Percentiles rank a stretch among this genome's conserved stretches.
Conservation (phyloP, 2,797 vertebrate genomes). For the Antrozous pallidus region DNA sequence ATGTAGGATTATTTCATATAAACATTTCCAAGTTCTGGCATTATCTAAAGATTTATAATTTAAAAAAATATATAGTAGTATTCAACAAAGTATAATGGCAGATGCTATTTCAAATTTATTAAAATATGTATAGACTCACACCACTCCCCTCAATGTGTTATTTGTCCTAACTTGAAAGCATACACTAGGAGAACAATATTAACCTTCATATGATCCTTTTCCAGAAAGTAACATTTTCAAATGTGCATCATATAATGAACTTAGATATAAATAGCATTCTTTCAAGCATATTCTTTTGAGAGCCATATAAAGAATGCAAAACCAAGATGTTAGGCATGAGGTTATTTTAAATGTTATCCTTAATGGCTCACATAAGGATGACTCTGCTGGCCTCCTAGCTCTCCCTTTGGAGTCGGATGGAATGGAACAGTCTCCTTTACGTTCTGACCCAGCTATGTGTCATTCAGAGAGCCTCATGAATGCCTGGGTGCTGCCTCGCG, state of each 20-base stretch:
- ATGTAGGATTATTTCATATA: slow-evolving; percentile 9
- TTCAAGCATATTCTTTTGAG: slow-evolving; percentile 29
- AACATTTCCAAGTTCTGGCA: slow-evolving; percentile 12
- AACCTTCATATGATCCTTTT: not conserved
- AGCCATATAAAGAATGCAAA: not conserved
- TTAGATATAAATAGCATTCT: not conserved
- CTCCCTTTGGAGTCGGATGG: not conserved
- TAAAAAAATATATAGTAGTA: not conserved
- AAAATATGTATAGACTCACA: not conserved
- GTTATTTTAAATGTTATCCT: not conserved
- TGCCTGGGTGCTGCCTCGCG: not conserved
- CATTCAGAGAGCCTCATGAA: not conserved
- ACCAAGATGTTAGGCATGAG: not conserved
- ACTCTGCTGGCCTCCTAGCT: not conserved
- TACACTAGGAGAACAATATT: not conserved
- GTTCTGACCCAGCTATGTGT: not conserved
- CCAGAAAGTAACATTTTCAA: not conserved
- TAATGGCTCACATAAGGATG: not conserved
- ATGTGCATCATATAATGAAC: slow-evolving; percentile 3
- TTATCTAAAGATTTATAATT: slow-evolving; percentile 30
- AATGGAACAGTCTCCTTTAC: not conserved
- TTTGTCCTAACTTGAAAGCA: not conserved
- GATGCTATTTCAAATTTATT: slow-evolving; percentile 24
- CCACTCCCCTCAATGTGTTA: not conserved
- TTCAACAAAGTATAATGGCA: not conserved